Evolutionary conservation across 2,797 vertebrate species (phyloP).

Genomic region (Darevskia nairensis): DNA sequence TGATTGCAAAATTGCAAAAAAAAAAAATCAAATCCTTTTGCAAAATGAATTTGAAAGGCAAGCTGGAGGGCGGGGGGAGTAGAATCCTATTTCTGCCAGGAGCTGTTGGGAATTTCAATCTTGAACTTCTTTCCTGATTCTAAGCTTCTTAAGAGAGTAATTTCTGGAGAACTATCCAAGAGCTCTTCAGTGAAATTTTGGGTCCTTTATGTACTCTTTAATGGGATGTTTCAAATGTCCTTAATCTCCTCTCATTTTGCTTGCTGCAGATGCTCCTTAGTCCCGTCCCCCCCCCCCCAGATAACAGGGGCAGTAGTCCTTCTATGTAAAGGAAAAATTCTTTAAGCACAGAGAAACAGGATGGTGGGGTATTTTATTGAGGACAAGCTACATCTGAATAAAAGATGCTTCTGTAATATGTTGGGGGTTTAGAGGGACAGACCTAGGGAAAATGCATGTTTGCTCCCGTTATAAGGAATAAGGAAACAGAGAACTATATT

Average conservation of each 20-base stretch:
- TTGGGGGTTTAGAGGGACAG: background rate
- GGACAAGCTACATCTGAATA: background rate
- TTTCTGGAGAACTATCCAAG: constrained; percentile 36
- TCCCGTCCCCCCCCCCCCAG: background rate
- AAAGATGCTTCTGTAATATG: too few relatives aligned
- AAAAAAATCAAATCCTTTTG: background rate
- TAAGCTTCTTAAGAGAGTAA: constrained; percentile 52
- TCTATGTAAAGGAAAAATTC: background rate
- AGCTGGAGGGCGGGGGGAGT: too few relatives aligned
- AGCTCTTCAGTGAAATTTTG: constrained; percentile 18
- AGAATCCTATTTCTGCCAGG: background rate
- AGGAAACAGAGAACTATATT: background rate
- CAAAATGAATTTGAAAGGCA: background rate
- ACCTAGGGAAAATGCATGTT: too few relatives aligned
- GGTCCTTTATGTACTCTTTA: constrained; percentile 26
- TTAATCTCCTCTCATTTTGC: constrained; percentile 42
- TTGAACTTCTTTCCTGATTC: constrained; percentile 11
- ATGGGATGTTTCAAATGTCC: constrained; percentile 22
- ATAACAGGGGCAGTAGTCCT: background rate
- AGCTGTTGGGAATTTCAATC: background rate
- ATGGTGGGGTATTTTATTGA: background rate
- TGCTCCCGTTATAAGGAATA: background rate
- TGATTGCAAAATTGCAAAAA: background rate
- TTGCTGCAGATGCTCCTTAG: constrained; percentile 1
- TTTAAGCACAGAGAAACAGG: background rate